Percentiles rank a stretch among this genome's conserved stretches.
Conservation (phyloP, 1,140 invertebrate genomes). For the Prorops nasuta region DNA sequence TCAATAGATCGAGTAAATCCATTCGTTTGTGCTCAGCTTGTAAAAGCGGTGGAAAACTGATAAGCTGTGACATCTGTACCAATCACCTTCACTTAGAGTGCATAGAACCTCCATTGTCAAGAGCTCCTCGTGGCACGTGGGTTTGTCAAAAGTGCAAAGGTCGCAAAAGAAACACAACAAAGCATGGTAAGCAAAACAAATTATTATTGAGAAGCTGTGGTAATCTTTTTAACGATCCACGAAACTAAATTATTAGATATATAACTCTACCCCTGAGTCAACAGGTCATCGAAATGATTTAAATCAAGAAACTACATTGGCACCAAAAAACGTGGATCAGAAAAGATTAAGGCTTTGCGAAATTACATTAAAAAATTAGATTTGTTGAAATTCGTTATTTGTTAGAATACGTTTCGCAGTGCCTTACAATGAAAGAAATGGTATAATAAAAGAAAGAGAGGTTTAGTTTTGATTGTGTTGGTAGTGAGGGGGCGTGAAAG, state of each 20-base stretch:
- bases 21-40: constrained; percentile 35
- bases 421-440: neutral
- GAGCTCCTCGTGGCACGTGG: constrained; percentile 63
- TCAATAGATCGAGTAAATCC: no score
- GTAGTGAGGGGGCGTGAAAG: constrained; percentile 53
- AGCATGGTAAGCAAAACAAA: constrained; percentile 35
- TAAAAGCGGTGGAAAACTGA: constrained; percentile 54
- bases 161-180: constrained; percentile 38
- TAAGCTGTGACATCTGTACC: constrained; percentile 62
- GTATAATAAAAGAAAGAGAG: constrained; percentile 31
- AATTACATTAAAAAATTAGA: no score
- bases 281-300: no score
- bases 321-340: no score
- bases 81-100: constrained; percentile 62
- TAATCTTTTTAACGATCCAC: no score
- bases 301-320: no score
- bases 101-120: constrained; percentile 60
- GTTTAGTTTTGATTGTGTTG: constrained; percentile 51
- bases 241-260: no score
- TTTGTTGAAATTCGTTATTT: no score
- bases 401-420: neutral
- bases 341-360: no score
- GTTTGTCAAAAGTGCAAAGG: constrained; percentile 59
- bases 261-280: no score
- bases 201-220: neutral